Evolutionary conservation across 2,888 invertebrate genomes (phyloP).

Genomic region (Ophioninae sp.): DNA sequence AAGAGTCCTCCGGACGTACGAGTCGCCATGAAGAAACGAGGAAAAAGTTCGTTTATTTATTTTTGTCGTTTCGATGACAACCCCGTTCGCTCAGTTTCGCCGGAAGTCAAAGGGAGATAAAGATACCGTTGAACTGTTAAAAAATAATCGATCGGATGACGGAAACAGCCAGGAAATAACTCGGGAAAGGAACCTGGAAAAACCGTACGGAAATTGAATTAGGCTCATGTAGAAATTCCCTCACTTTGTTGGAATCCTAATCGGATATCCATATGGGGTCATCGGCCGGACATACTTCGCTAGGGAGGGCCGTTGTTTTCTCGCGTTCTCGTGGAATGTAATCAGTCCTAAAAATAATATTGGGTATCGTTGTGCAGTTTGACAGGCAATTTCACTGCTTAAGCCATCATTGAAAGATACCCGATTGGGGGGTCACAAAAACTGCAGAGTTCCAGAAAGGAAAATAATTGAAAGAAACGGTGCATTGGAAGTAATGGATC

Average conservation of each 20-base stretch:
- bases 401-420: too few species aligned
- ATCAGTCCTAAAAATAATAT: too few species aligned
- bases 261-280: too few species aligned
- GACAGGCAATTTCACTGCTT: too few species aligned
- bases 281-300: too few species aligned
- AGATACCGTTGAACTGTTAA: not conserved
- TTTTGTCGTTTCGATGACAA: not conserved
- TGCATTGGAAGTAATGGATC: not conserved
- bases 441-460: not conserved
- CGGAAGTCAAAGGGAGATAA: not conserved
- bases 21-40: not conserved
- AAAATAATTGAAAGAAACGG: not conserved
- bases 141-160: not conserved
- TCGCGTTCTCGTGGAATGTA: too few species aligned
- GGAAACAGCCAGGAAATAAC: not conserved
- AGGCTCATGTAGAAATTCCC: too few species aligned
- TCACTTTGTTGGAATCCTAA: too few species aligned
- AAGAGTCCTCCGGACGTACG: not conserved
- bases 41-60: not conserved
- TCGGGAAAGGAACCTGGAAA: not conserved
- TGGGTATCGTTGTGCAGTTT: too few species aligned
- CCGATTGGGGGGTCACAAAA: not conserved
- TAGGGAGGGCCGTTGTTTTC: too few species aligned
- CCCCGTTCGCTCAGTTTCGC: not conserved
- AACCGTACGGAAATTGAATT: too few species aligned